Percentiles rank a stretch among this genome's conserved stretches.
phyloP scores from a whole-genome alignment of 2,113 vertebrate species.

The Takifugu flavidus region DNA sequence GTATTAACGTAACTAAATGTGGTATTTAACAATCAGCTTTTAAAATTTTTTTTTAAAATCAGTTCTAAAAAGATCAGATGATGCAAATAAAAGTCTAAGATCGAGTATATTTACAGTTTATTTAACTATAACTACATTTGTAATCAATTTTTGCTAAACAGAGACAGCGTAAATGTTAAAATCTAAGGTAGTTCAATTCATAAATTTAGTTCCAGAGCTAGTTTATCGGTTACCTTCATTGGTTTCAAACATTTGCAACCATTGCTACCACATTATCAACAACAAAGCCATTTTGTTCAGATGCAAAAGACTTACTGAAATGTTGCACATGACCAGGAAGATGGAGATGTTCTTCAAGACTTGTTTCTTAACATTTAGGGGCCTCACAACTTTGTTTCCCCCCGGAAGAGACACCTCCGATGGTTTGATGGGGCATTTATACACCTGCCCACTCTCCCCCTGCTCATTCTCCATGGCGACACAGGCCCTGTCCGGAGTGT shows the following conservation, averaged over 20 bases:
- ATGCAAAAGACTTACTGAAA: conserved; percentile 70
- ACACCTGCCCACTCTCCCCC: conserved; percentile 54
- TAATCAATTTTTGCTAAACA: no score
- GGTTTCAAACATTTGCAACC: background rate
- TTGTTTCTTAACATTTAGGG: conserved; percentile 72
- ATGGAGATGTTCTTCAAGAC: conserved; percentile 86
- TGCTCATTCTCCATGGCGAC: conserved; percentile 52
- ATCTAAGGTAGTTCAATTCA: no score
- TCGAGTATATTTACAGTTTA: no score
- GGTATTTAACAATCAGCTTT: no score
- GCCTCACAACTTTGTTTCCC: conserved; percentile 30
- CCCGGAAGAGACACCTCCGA: conserved; percentile 54
- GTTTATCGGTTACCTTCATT: no score
- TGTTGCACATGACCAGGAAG: conserved; percentile 86
- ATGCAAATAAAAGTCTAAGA: no score
- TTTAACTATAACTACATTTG: no score
- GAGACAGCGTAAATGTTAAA: no score
- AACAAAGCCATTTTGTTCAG: background rate
- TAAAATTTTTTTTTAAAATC: no score
- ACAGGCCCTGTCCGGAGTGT: conserved; percentile 40
- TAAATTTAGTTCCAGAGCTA: no score
- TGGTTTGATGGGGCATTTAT: conserved; percentile 41
- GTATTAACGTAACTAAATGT: no score
- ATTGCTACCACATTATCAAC: background rate
- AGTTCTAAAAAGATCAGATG: no score